Evolutionary conservation across 2,888 invertebrate species (phyloP).

Genomic region (Drosophila picticornis): DNA sequence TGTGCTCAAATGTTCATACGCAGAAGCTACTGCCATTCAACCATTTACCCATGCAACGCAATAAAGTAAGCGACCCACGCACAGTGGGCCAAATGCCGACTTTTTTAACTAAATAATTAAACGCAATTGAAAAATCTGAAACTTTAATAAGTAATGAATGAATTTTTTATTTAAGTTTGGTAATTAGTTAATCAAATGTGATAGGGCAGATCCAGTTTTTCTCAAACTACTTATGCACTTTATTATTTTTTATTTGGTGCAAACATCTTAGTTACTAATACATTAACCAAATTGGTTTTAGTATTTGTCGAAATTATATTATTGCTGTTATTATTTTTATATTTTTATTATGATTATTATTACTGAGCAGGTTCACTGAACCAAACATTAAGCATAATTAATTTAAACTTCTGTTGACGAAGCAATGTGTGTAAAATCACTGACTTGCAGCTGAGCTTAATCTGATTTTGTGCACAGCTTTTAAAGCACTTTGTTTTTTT

Average conservation of each 20-base stretch:
- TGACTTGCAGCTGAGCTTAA: background rate
- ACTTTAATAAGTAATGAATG: too few species aligned
- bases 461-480: background rate
- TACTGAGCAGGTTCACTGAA: background rate
- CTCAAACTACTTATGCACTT: background rate
- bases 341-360: background rate
- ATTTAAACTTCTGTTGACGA: background rate
- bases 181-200: background rate
- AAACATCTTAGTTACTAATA: background rate
- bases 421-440: background rate
- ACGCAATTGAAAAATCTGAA: background rate
- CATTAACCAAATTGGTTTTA: background rate
- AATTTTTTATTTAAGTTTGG: background rate
- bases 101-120: background rate
- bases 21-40: constrained; percentile 65
- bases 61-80: constrained; percentile 47
- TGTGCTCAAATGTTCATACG: constrained; percentile 67
- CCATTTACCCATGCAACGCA: constrained; percentile 55
- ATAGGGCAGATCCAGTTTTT: background rate
- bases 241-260: background rate
- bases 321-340: background rate
- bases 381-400: background rate
- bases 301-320: background rate
- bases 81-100: constrained; percentile 20
- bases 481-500: background rate